Percentiles rank a stretch among this genome's conserved stretches.
phyloP scores from a whole-genome alignment of 2,113 vertebrate species.

The Desmodus rotundus region DNA sequence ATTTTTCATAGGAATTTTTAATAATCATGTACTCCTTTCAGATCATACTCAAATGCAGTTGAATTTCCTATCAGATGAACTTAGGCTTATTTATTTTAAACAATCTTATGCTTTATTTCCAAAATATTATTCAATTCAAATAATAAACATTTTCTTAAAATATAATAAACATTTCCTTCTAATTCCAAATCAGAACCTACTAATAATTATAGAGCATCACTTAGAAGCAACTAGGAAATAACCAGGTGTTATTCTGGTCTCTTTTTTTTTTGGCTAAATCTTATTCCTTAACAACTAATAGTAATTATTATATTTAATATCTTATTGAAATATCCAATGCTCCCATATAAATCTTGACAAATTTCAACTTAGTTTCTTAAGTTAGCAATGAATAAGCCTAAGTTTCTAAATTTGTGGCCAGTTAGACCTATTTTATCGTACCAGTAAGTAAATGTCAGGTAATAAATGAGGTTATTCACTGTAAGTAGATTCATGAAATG shows the following conservation, averaged over 20 bases:
- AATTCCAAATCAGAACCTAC: constrained; percentile 22
- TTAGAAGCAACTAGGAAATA: constrained; percentile 36
- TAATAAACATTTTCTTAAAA: constrained; percentile 37
- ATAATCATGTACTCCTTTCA: neutral
- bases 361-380: constrained; percentile 35
- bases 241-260: neutral
- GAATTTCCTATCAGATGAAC: neutral
- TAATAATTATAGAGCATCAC: neutral
- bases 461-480: neutral
- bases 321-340: neutral
- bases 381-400: neutral
- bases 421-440: neutral
- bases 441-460: constrained; percentile 28
- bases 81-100: neutral
- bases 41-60: neutral
- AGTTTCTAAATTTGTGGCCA: neutral
- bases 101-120: constrained; percentile 10
- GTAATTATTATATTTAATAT: constrained; percentile 24
- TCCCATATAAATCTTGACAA: constrained; percentile 14
- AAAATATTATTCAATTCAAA: constrained; percentile 47
- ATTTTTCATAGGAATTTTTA: constrained; percentile 36
- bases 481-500: neutral
- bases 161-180: constrained; percentile 24
- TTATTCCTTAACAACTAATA: neutral
- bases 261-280: neutral